Evolutionary conservation across 2,888 invertebrate species (phyloP).

Genomic region (Ceraclea dissimilis): DNA sequence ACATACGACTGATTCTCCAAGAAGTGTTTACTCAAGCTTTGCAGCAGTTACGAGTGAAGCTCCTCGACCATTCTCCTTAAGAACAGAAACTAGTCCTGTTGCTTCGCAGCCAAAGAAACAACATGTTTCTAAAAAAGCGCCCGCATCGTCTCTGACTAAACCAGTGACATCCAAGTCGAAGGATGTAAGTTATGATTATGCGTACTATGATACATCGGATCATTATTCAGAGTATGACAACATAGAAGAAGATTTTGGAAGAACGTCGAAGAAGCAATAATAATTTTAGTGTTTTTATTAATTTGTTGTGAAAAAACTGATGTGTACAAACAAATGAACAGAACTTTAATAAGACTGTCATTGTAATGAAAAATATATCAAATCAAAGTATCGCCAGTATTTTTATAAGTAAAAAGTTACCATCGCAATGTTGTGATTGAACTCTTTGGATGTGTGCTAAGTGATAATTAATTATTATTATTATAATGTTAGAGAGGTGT

Average conservation of each 20-base stretch:
- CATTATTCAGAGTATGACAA: constrained; percentile 52
- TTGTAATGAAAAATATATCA: background rate
- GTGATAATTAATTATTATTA: too few relatives aligned
- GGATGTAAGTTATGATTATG: constrained; percentile 73
- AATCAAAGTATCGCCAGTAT: constrained; percentile 11
- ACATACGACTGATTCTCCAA: constrained; percentile 25
- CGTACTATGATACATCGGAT: constrained; percentile 69
- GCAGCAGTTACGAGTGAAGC: constrained; percentile 25
- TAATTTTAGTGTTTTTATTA: background rate
- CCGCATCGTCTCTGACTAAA: constrained; percentile 30
- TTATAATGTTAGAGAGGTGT: too few relatives aligned
- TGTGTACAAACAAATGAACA: constrained; percentile 8
- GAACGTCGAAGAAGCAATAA: constrained; percentile 34
- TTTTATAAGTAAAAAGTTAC: background rate
- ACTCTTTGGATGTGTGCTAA: too few relatives aligned
- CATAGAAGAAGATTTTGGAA: constrained; percentile 58
- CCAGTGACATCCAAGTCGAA: constrained; percentile 34
- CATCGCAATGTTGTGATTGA: too few relatives aligned
- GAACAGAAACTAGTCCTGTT: constrained; percentile 25
- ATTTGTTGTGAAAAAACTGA: constrained; percentile 6
- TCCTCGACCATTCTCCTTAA: constrained; percentile 34
- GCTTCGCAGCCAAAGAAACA: constrained; percentile 16
- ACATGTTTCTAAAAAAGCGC: constrained; percentile 16
- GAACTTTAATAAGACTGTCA: constrained; percentile 13
- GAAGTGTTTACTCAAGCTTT: constrained; percentile 22